Evolutionary conservation across 2,888 invertebrate genomes (phyloP).

Genomic region (Geophilus truncorum): DNA sequence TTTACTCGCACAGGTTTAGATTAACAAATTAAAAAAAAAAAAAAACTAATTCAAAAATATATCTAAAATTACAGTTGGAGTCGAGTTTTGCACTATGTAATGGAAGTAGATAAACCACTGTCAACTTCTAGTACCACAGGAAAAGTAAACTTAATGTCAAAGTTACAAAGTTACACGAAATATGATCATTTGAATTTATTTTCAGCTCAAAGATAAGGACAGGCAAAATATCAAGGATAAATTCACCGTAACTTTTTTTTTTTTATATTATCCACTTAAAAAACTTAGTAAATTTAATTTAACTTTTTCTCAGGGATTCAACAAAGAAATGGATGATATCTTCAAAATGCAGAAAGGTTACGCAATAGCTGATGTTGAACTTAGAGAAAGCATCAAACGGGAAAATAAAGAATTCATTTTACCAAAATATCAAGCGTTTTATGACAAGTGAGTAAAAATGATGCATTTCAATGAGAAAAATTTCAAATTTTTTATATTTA

Average conservation of each 20-base stretch:
- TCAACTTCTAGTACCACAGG: neutral
- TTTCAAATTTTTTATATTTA: neutral
- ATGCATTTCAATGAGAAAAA: too few species aligned
- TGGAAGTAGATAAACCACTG: slow-evolving; percentile 56
- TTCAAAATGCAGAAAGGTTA: slow-evolving; percentile 78
- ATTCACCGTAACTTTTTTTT: slow-evolving; percentile 62
- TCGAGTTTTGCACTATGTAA: slow-evolving; percentile 68
- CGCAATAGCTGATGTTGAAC: slow-evolving; percentile 86
- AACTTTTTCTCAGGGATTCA: slow-evolving; percentile 66
- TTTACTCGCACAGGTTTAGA: slow-evolving; percentile 56
- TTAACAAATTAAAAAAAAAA: neutral
- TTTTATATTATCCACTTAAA: too few species aligned
- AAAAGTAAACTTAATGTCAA: slow-evolving; percentile 4
- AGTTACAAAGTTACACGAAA: slow-evolving; percentile 36
- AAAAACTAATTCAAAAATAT: neutral
- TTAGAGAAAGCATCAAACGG: slow-evolving; percentile 78
- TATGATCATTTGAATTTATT: slow-evolving; percentile 37
- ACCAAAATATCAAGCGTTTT: slow-evolving; percentile 77
- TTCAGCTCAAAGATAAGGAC: slow-evolving; percentile 74
- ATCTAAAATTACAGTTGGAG: slow-evolving; percentile 64
- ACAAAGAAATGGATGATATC: slow-evolving; percentile 91
- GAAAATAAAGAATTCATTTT: slow-evolving; percentile 84
- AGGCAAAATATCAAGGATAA: slow-evolving; percentile 79
- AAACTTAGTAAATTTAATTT: too few species aligned
- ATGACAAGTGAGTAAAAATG: slow-evolving; percentile 57